Evolutionary conservation across 2,888 invertebrate species (phyloP).

Genomic region (Petrolisthes cinctipes): DNA sequence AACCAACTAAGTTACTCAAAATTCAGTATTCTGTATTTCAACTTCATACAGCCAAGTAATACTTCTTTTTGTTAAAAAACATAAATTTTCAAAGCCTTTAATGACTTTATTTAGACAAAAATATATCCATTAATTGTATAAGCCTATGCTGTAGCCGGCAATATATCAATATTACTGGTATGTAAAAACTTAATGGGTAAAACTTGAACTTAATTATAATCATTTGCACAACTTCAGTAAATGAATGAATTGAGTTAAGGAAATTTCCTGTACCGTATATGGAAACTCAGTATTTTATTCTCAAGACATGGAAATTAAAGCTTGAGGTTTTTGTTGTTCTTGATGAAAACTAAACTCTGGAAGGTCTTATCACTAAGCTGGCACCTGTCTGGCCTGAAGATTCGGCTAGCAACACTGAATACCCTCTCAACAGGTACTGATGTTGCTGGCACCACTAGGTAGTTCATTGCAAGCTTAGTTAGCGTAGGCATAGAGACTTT

Average conservation of each 20-base stretch:
- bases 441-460: conserved; percentile 9
- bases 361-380: conserved; percentile 13
- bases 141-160: neutral
- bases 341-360: conserved; percentile 4
- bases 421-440: conserved; percentile 6
- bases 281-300: neutral
- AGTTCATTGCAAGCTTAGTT: neutral
- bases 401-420: neutral
- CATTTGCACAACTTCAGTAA: neutral
- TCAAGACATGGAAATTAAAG: neutral
- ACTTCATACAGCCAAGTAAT: neutral
- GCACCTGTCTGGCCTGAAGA: conserved; percentile 2
- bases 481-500: neutral
- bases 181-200: neutral
- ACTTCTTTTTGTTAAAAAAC: neutral
- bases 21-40: neutral
- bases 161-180: neutral
- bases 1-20: neutral
- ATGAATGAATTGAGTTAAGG: neutral
- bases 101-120: neutral
- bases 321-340: neutral
- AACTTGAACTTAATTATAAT: neutral
- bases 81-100: neutral
- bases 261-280: neutral
- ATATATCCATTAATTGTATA: neutral